Evolutionary conservation across 2,113 vertebrate genomes (phyloP).

Genomic region (Probosciger aterrimus): DNA sequence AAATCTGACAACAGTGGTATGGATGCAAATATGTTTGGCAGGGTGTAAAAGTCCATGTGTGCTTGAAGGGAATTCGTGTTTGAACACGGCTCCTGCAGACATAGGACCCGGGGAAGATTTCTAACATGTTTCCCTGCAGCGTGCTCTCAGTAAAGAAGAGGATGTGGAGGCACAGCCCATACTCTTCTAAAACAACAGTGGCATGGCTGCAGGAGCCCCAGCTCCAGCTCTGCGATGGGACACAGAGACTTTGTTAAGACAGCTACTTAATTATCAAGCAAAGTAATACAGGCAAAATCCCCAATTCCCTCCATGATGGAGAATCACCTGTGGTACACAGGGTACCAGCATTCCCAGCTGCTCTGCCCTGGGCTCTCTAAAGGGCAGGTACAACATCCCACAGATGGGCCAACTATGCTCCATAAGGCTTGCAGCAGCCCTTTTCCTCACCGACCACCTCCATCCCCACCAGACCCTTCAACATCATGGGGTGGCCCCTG

Average conservation of each 20-base stretch:
- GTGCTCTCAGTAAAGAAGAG: neutral
- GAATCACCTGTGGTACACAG: neutral
- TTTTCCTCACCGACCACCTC: neutral
- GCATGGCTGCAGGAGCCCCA: neutral
- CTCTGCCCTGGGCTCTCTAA: neutral
- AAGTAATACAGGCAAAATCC: neutral
- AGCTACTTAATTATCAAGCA: neutral
- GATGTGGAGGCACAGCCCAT: neutral
- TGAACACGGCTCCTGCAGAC: neutral
- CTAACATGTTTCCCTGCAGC: neutral
- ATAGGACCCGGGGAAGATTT: neutral
- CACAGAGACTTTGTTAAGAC: neutral
- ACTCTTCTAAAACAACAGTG: neutral
- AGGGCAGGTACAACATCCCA: neutral
- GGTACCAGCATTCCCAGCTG: neutral
- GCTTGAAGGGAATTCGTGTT: neutral
- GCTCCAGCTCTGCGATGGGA: neutral
- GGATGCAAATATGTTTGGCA: neutral
- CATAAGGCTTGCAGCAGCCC: neutral
- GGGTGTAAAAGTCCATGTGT: fast-evolving
- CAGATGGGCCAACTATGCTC: fast-evolving
- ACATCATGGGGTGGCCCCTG: neutral
- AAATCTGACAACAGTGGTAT: neutral
- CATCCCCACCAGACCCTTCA: neutral
- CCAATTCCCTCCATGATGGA: neutral